These are phyloP conservation scores for Trachelus tabidus DNA, from an alignment of 2,888 invertebrate species.

Conservation along the genomic window DNA sequence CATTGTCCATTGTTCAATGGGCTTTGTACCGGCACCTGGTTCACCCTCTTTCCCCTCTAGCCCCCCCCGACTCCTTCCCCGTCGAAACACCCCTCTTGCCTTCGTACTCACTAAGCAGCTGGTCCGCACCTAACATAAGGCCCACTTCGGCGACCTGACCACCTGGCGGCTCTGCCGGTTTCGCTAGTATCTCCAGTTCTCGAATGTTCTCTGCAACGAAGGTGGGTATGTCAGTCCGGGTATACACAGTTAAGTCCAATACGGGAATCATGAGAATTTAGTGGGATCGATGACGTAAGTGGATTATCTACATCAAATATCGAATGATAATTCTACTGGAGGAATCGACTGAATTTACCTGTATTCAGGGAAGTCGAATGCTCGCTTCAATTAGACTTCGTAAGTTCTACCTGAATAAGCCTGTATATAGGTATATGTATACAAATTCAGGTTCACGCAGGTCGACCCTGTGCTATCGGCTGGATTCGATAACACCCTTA, in stretches of 20 bases:
- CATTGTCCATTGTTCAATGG: constrained; percentile 44
- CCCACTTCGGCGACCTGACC: not conserved
- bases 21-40: constrained; percentile 32
- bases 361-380: not conserved
- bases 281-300: not conserved
- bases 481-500: not conserved
- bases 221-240: not conserved
- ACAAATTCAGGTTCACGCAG: not conserved
- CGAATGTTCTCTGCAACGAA: not conserved
- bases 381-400: not conserved
- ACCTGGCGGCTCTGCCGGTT: not conserved
- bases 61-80: not conserved
- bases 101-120: not conserved
- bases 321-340: not conserved
- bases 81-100: not conserved
- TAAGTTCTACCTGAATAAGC: not conserved
- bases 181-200: not conserved
- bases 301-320: not conserved
- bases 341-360: not conserved
- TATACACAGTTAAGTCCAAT: not conserved
- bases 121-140: not conserved
- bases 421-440: too few species aligned
- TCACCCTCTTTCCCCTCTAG: not conserved
- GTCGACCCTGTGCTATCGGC: not conserved
- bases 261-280: not conserved